Conservation (phyloP, 2,797 vertebrate genomes). For the Sebastes taczanowskii region DNA sequence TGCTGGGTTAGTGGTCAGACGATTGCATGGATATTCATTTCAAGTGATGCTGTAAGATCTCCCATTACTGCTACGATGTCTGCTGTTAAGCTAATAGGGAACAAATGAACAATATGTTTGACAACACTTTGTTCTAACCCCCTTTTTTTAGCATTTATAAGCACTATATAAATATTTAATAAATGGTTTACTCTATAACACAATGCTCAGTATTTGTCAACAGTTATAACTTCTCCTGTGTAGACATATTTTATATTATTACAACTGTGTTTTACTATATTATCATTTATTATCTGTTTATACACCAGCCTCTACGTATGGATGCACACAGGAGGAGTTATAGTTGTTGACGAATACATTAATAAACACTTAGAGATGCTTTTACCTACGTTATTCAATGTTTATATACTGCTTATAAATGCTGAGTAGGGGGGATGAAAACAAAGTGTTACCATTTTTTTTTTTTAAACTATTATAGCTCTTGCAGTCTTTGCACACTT, state of each 20-base stretch:
- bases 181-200: neutral
- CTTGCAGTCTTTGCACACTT: constrained; percentile 75
- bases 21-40: constrained; percentile 59
- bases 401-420: constrained; percentile 6
- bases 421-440: neutral
- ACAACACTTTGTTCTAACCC: constrained; percentile 16
- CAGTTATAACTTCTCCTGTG: neutral
- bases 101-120: constrained; percentile 33
- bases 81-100: constrained; percentile 18
- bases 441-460: constrained; percentile 17
- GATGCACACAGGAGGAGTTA: neutral
- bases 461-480: constrained; percentile 10
- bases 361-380: neutral
- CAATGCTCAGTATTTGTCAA: neutral
- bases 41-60: constrained; percentile 38
- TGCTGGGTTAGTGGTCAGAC: constrained; percentile 23
- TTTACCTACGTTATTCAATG: neutral
- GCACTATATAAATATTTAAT: constrained; percentile 3
- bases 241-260: constrained; percentile 1
- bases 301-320: neutral
- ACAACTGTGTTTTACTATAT: neutral
- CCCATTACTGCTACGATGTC: constrained; percentile 7
- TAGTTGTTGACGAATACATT: neutral
- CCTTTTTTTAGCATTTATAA: neutral
- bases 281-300: neutral